Conservation (phyloP, 2,113 vertebrate species). For the Xenopus borealis region DNA sequence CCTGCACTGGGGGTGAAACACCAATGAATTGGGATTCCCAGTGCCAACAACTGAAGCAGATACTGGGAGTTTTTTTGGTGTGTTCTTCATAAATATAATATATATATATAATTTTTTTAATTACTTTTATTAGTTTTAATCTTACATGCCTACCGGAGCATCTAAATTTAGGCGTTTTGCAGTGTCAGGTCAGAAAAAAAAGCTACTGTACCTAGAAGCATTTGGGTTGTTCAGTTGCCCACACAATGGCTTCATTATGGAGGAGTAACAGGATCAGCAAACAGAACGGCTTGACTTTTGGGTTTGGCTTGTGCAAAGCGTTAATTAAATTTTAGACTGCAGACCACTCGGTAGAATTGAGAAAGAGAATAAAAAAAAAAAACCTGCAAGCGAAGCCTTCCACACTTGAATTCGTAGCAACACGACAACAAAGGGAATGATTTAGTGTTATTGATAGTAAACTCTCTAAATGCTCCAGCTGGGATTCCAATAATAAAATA, state of each 20-base stretch:
- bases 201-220: background rate
- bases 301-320: background rate
- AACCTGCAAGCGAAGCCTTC: background rate
- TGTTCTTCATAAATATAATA: too few species aligned
- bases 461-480: slow-evolving; percentile 9
- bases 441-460: slow-evolving; percentile 12
- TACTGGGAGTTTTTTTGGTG: too few species aligned
- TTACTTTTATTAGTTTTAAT: too few species aligned
- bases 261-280: slow-evolving; percentile 16
- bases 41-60: too few species aligned
- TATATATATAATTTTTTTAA: too few species aligned
- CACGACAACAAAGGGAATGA: slow-evolving; percentile 2
- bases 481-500: background rate
- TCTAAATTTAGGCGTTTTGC: too few species aligned
- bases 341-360: background rate
- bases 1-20: too few species aligned
- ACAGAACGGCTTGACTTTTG: slow-evolving; percentile 1
- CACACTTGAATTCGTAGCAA: slow-evolving; percentile 14
- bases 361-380: too few species aligned
- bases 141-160: too few species aligned
- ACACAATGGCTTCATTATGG: slow-evolving; percentile 21
- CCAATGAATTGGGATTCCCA: too few species aligned
- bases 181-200: background rate
- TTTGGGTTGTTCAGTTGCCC: background rate
- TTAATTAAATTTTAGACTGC: slow-evolving; percentile 24